Percentiles rank a stretch among this genome's conserved stretches.
phyloP scores from a whole-genome alignment of 2,113 vertebrate species.

The Noctilio leporinus region DNA sequence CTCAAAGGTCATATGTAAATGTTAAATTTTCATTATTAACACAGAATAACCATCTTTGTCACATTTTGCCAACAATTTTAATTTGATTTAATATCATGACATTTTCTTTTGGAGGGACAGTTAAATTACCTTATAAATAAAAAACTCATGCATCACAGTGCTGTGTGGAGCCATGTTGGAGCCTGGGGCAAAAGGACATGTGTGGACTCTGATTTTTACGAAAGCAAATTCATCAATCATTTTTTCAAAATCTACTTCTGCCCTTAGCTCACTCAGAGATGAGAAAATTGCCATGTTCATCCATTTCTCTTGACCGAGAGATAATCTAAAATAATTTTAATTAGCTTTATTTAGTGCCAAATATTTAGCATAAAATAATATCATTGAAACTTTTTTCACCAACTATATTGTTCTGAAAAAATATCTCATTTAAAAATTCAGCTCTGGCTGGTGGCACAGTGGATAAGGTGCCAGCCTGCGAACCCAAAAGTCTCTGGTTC shows the following conservation, averaged over 20 bases:
- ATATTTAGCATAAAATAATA: background rate
- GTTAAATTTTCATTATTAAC: background rate
- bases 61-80: conserved; percentile 4
- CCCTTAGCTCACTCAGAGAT: background rate
- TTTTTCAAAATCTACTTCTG: background rate
- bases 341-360: background rate
- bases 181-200: background rate
- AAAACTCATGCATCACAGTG: background rate
- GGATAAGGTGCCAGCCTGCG: no score
- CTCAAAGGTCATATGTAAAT: background rate
- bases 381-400: background rate
- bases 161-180: background rate
- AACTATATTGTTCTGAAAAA: background rate
- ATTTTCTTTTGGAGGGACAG: background rate
- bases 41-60: background rate
- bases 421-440: background rate
- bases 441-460: no score
- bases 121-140: background rate
- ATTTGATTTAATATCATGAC: background rate
- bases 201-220: background rate
- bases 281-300: background rate
- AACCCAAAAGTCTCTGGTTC: no score
- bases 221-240: background rate
- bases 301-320: background rate
- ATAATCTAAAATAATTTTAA: background rate